phyloP scores from a whole-genome alignment of 2,113 vertebrate genomes.

The Podarcis raffonei region DNA sequence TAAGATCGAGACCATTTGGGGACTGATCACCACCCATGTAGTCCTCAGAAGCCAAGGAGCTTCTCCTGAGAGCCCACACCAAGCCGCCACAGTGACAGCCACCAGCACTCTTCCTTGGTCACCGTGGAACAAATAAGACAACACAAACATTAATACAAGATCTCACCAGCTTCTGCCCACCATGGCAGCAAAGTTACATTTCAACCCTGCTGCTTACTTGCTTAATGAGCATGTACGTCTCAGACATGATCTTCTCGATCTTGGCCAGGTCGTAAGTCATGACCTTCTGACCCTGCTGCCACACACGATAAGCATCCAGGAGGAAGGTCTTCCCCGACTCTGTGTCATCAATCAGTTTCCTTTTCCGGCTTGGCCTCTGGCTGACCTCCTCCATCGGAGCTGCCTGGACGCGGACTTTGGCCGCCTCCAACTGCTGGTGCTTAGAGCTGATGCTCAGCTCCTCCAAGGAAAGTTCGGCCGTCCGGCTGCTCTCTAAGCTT shows the following conservation, averaged over 20 bases:
- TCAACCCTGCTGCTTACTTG: constrained; percentile 77
- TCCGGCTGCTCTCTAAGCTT: constrained; percentile 77
- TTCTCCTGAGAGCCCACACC: not conserved
- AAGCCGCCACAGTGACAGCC: not conserved
- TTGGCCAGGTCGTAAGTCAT: constrained; percentile 91
- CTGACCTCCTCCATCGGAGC: constrained; percentile 69
- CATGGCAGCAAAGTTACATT: not conserved
- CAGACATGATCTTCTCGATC: constrained; percentile 98
- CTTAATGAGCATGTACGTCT: constrained; percentile 98
- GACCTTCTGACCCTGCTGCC: constrained; percentile 98
- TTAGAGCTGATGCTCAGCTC: constrained; percentile 94
- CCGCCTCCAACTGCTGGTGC: constrained; percentile 62
- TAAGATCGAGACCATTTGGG: not conserved
- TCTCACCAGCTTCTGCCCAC: rapidly evolving
- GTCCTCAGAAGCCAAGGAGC: not conserved
- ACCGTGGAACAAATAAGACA: not conserved
- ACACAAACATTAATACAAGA: not conserved
- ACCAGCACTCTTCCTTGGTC: not conserved
- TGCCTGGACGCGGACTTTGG: constrained; percentile 45
- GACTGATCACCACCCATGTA: too few species aligned
- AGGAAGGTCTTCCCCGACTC: constrained; percentile 91
- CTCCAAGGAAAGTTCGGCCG: constrained; percentile 91
- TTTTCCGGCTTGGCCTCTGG: constrained; percentile 84
- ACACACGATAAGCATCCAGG: constrained; percentile 93
- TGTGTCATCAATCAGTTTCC: constrained; percentile 86